Evolutionary conservation across 2,888 invertebrate genomes (phyloP).

Genomic region (Atethmia centrago): DNA sequence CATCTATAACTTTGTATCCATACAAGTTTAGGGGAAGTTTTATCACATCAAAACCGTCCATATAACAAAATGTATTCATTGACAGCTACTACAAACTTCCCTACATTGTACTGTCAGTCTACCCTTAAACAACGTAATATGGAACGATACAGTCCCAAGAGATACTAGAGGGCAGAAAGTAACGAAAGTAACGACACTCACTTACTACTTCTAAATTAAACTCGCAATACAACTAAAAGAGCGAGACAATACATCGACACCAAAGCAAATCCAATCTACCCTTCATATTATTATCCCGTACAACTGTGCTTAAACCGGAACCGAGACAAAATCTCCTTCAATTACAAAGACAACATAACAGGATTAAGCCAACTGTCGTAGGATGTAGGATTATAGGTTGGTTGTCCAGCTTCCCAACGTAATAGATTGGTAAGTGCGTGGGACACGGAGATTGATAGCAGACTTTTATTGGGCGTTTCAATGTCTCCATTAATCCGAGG

Average conservation of each 20-base stretch:
- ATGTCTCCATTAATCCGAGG: constrained; percentile 22
- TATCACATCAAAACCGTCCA: too few relatives aligned
- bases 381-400: constrained; percentile 18
- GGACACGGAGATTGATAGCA: constrained; percentile 45
- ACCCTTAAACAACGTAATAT: background rate
- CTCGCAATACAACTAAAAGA: background rate
- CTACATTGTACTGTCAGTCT: constrained; percentile 12
- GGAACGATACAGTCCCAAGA: background rate
- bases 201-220: background rate
- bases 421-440: constrained; percentile 28
- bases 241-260: background rate
- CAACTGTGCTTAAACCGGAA: constrained; percentile 24
- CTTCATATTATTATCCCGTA: constrained; percentile 14
- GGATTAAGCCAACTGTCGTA: constrained; percentile 54
- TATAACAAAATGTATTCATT: constrained; percentile 3
- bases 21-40: too few relatives aligned
- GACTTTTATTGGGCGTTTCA: constrained; percentile 34
- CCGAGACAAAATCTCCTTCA: constrained; percentile 36
- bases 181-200: too few relatives aligned
- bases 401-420: constrained; percentile 35
- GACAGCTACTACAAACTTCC: constrained; percentile 4
- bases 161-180: background rate
- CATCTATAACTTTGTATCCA: too few relatives aligned
- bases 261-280: constrained; percentile 10
- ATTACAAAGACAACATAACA: constrained; percentile 50